Evolutionary conservation across 2,888 invertebrate species (phyloP).

Genomic region (Pterostichus madidus): DNA sequence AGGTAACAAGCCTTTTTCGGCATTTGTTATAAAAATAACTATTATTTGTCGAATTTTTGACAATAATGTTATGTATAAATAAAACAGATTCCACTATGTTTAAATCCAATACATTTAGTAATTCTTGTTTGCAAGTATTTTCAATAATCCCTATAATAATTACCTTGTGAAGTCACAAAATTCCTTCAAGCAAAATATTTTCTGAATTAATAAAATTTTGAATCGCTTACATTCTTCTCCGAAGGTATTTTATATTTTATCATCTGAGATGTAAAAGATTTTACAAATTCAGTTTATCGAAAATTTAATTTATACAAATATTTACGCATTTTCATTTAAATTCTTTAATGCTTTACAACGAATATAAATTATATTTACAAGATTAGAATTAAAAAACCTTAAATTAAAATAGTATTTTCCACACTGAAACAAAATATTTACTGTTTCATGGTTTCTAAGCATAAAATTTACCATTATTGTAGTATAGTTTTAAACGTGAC

Average conservation of each 20-base stretch:
- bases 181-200: conserved; percentile 24
- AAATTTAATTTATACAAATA: conserved; percentile 21
- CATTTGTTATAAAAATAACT: too few species aligned
- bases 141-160: not conserved
- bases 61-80: too few species aligned
- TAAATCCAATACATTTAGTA: not conserved
- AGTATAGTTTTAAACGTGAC: conserved; percentile 29
- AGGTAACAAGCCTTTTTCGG: too few species aligned
- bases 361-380: not conserved
- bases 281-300: conserved; percentile 41
- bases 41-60: too few species aligned
- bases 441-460: not conserved
- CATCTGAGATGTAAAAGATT: conserved; percentile 55
- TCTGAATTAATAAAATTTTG: conserved; percentile 40
- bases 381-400: not conserved
- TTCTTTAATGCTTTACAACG: conserved; percentile 11
- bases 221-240: conserved; percentile 47
- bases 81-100: too few species aligned
- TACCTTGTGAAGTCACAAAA: conserved; percentile 21
- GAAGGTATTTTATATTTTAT: conserved; percentile 51
- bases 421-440: too few species aligned
- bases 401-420: too few species aligned
- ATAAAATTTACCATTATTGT: conserved; percentile 7
- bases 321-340: conserved; percentile 7
- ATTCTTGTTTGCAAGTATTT: conserved; percentile 1